Evolutionary conservation across 2,888 invertebrate species (phyloP).

Genomic region (Fissipunctia ypsillon): DNA sequence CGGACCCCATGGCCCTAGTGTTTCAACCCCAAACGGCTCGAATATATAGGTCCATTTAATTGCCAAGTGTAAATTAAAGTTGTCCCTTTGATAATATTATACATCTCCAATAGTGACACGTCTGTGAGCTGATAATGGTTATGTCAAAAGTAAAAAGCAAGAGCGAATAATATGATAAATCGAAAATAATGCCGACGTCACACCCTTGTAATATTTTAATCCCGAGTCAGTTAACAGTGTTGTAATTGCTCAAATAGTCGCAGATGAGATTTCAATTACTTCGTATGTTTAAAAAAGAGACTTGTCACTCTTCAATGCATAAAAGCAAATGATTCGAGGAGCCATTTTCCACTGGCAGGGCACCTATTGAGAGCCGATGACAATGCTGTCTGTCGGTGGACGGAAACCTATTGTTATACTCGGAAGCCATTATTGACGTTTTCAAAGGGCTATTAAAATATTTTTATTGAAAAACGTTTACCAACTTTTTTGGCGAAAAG

Average conservation of each 20-base stretch:
- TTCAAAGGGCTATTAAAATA: constrained; percentile 87
- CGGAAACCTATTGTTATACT: constrained; percentile 86
- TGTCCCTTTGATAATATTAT: neutral
- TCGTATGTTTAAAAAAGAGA: constrained; percentile 75
- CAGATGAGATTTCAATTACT: constrained; percentile 80
- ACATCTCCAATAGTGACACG: neutral
- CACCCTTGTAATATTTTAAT: constrained; percentile 42
- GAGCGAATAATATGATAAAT: constrained; percentile 8
- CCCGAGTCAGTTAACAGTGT: constrained; percentile 30
- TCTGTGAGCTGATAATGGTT: neutral
- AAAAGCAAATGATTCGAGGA: constrained; percentile 84
- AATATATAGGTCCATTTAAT: no score
- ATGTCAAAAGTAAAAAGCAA: neutral
- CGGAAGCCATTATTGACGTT: constrained; percentile 89
- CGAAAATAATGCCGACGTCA: constrained; percentile 8
- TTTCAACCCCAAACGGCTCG: no score
- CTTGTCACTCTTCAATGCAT: constrained; percentile 82
- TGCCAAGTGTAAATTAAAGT: neutral
- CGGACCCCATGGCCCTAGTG: no score
- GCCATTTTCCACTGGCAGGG: constrained; percentile 85
- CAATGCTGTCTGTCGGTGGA: constrained; percentile 85
- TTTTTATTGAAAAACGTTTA: constrained; percentile 84
- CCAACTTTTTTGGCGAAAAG: constrained; percentile 72
- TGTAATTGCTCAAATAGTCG: constrained; percentile 57
- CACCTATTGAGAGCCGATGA: constrained; percentile 81